Percentiles rank a stretch among this genome's conserved stretches.
Evolutionary conservation across 2,797 vertebrate species (phyloP).

Genomic region (Acanthiza pusilla): DNA sequence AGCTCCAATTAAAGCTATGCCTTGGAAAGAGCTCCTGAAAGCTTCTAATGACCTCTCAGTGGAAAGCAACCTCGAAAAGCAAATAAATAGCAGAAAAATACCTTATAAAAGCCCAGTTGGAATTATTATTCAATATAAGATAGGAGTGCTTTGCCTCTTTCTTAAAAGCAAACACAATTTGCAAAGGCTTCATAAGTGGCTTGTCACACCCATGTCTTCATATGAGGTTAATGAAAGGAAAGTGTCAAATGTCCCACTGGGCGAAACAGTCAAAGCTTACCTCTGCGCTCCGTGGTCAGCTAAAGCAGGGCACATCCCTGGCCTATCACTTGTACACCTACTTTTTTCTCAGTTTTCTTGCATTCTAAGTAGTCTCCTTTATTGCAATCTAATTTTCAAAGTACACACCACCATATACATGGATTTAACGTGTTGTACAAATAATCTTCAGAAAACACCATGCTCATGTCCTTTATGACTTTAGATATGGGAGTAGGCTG

Average conservation of each 20-base stretch:
- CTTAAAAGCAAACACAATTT: not conserved
- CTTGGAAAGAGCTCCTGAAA: not conserved
- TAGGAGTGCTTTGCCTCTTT: not conserved
- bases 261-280: not conserved
- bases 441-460: not conserved
- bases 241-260: not conserved
- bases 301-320: not conserved
- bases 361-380: not conserved
- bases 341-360: not conserved
- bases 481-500: not conserved
- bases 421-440: not conserved
- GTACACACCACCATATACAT: not conserved
- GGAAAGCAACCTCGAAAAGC: not conserved
- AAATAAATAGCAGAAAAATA: not conserved
- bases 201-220: not conserved
- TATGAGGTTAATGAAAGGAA: not conserved
- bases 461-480: not conserved
- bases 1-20: not conserved
- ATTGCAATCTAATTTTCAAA: not conserved
- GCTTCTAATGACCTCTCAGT: not conserved
- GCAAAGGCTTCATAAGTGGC: not conserved
- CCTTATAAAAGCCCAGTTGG: not conserved
- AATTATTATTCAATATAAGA: not conserved
- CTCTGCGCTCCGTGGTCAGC: not conserved
- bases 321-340: not conserved